Evolutionary conservation across 2,888 invertebrate genomes (phyloP).

Genomic region (Cataglyphis rosenhaueri): DNA sequence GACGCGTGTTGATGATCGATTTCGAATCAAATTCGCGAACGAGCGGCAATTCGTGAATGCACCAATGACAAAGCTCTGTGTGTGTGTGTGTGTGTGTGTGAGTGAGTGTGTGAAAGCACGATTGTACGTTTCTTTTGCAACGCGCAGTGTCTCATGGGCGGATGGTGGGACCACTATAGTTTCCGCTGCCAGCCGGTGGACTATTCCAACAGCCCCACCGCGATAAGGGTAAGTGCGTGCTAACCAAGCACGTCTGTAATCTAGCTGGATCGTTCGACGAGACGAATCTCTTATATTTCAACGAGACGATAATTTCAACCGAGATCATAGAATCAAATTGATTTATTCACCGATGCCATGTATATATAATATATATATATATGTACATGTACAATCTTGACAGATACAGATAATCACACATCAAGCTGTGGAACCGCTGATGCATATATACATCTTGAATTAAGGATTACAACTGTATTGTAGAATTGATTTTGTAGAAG

Average conservation of each 20-base stretch:
- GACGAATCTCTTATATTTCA: conserved; percentile 40
- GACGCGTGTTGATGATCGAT: neutral
- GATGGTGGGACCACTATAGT: conserved; percentile 96
- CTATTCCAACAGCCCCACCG: conserved; percentile 92
- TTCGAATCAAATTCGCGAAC: neutral
- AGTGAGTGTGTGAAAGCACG: neutral
- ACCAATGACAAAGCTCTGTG: conserved; percentile 1
- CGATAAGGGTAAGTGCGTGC: conserved; percentile 92
- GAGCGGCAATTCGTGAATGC: conserved; percentile 1
- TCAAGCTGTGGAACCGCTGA: neutral
- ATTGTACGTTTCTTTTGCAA: conserved; percentile 76
- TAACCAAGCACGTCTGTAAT: neutral
- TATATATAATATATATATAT: too few species aligned
- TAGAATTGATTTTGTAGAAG: conserved; percentile 1
- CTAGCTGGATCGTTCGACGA: conserved; percentile 50
- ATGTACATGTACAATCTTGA: neutral
- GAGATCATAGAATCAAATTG: conserved; percentile 38
- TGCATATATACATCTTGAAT: neutral
- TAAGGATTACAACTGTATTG: neutral
- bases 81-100: neutral
- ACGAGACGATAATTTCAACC: conserved; percentile 63
- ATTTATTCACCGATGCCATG: neutral
- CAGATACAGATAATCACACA: neutral
- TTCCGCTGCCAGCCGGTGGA: conserved; percentile 96
- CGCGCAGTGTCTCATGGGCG: conserved; percentile 93